Conservation (phyloP, 2,797 vertebrate species). For the Luscinia megarhynchos region DNA sequence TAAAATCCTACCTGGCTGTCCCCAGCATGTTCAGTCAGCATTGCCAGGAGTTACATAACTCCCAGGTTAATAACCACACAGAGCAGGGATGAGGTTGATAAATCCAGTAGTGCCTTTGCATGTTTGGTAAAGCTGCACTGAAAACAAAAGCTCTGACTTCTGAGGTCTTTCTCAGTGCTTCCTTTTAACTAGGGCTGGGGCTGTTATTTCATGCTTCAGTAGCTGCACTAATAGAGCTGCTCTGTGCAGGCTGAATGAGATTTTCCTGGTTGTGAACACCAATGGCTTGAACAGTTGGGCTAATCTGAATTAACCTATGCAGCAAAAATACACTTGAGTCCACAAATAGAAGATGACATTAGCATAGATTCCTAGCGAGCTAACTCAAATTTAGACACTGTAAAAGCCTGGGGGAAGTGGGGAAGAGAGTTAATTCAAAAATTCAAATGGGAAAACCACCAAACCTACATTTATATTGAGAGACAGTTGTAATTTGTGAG, state of each 20-base stretch:
- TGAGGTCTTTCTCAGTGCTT: neutral
- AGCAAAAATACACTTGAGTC: conserved; percentile 30
- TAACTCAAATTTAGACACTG: conserved; percentile 23
- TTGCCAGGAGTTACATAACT: neutral
- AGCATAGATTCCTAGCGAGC: conserved; percentile 35
- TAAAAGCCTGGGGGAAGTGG: neutral
- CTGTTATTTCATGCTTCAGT: conserved; percentile 44
- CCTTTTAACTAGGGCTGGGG: neutral
- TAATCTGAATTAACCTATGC: conserved; percentile 63
- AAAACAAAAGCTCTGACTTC: neutral
- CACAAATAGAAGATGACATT: conserved; percentile 52
- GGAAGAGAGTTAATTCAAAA: conserved; percentile 8
- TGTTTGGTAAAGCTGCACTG: neutral
- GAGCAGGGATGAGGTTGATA: neutral
- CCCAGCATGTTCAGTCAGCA: neutral
- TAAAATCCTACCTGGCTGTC: neutral
- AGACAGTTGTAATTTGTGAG: conserved; percentile 1
- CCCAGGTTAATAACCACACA: neutral
- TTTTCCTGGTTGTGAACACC: conserved; percentile 53
- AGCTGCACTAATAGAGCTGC: conserved; percentile 45
- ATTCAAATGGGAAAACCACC: neutral
- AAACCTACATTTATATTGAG: neutral
- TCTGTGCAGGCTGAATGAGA: conserved; percentile 33
- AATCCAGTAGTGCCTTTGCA: neutral
- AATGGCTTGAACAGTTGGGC: conserved; percentile 23